Evolutionary conservation across 2,113 vertebrate genomes (phyloP), one percentile per base, ranked within the genome.

Genomic region (Ornithorhynchus anatinus): DNA sequence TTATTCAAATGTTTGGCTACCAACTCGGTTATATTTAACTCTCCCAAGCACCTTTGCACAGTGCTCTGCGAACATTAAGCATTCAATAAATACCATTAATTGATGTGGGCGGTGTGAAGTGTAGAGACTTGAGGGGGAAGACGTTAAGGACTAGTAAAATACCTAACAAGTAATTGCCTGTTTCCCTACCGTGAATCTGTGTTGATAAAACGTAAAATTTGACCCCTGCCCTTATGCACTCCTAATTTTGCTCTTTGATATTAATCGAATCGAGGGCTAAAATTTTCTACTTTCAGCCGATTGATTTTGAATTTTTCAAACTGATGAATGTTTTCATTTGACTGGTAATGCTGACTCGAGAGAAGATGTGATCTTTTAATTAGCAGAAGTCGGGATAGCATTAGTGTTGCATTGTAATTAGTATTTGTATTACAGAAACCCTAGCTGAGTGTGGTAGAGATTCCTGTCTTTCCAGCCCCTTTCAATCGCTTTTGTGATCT

Each of bases 291-390:
- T 82, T 89, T 85, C 35, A 66, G 58, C 84, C 81, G 86, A 89
- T 92, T 90, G 81, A 87, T 91, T 84, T 65, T 72, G 3, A 80
- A 86, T 86, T 91, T 91, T 84, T 81, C 83, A 81, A 88, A 86
- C 72, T 92, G 90, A 91, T 90, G 89, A 90, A 91, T 91, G 89
- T 90, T 92, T 91, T 90, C 84, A 81, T 91, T 91, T 89, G 90
- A 92, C 84, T 92, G 82, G 65, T 78, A 74, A 64, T 91, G 89
- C 91, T 92, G 89, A 91, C 86, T 90, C 77, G 84, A 89, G 90
- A 89, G 84, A 91, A 86, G 86, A 91, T 88, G 89, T 89, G 91
- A 91, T 92, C 90, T 91, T 92, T 91, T 93, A 92, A 92, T 93
- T 92, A 93, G 88, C 89, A 90, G 89, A 90, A 91, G 92, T 91